Conservation (phyloP, 2,888 invertebrate genomes). For the Caenorhabditis becei region DNA sequence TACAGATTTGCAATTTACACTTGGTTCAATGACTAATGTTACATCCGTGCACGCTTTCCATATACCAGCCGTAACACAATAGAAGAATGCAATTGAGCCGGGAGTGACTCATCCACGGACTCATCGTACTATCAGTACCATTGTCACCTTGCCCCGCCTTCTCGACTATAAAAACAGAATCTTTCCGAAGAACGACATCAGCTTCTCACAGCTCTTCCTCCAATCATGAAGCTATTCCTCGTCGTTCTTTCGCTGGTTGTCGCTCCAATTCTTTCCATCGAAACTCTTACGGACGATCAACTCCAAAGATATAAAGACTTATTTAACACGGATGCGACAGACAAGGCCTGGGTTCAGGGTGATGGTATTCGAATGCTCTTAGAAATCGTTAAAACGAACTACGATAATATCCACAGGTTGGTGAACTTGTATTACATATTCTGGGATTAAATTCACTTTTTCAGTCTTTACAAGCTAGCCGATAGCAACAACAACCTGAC, state of each 20-base stretch:
- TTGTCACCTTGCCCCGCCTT: neutral
- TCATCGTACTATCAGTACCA: slow-evolving; percentile 28
- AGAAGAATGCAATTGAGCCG: slow-evolving; percentile 15
- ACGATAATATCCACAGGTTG: no score
- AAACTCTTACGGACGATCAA: neutral
- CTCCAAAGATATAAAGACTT: no score
- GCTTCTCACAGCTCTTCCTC: neutral
- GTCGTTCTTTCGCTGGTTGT: neutral
- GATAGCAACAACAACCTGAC: no score
- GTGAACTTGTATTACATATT: no score
- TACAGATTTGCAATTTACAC: no score
- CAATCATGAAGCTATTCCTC: slow-evolving; percentile 8
- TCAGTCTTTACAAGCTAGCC: no score
- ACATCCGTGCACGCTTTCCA: neutral
- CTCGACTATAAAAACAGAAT: slow-evolving; percentile 14
- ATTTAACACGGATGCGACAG: no score
- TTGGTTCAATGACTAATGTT: neutral
- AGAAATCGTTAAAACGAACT: no score
- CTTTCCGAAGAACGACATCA: neutral
- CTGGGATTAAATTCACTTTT: no score
- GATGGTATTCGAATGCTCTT: no score
- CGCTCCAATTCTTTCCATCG: neutral
- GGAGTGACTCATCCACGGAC: slow-evolving; percentile 26
- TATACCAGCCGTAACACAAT: slow-evolving; percentile 14
- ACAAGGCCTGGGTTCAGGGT: no score